Base-by-base conservation (phyloP, 2,888 invertebrate genomes). In the Ceriagrion tenellum region DNA sequence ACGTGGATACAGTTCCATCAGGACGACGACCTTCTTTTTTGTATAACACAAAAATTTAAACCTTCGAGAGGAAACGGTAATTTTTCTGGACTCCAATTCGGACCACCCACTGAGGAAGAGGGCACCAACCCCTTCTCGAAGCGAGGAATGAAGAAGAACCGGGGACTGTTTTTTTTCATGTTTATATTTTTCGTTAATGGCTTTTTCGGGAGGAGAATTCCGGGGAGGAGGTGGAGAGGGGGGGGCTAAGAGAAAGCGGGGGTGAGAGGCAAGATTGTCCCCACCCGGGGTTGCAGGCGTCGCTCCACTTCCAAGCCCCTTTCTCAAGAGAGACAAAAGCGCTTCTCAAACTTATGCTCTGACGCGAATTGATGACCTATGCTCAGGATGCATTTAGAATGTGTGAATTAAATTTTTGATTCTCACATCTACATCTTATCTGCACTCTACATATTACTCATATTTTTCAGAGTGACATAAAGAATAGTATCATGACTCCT, bases 111-210 rank as follows among this genome's bases (percentile, higher is more conserved):
- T 20, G 81, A 35, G 81, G 30, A 35, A 8, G 35, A 30, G 81
- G 13, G 35, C 35, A 0, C 81, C 8, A 13, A 0, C 47, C 47
- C 47, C 47, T 47, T 8, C 47, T 47, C 47, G 47, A 4, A 35
- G 18, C 0, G 69, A 8, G 69, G n/a, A 35, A 81, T 16, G 35
- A 35, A 81, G 81, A 81, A 16, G 35, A 81, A 35, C 81, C 0
- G 26, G 81, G 8, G 35, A 16, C 6, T 26, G 69, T 0, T 18
- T 35, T 81, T 81, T 81, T 18, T 35, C 10, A 35, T 81, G 30
- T 35, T 35, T 81, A 81, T 81, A 69, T 69, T n/a, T 35, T 30
- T 81, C 81, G 81, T 30, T 35, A 81, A 81, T 81, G 81, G 81
- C 81, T 81, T 81, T 81, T 69, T 81, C 26, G 74, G 30, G 8